Evolutionary conservation across 2,888 invertebrate genomes (phyloP), one percentile per base, ranked within the genome.

Genomic region (Scaptomyza parva): DNA sequence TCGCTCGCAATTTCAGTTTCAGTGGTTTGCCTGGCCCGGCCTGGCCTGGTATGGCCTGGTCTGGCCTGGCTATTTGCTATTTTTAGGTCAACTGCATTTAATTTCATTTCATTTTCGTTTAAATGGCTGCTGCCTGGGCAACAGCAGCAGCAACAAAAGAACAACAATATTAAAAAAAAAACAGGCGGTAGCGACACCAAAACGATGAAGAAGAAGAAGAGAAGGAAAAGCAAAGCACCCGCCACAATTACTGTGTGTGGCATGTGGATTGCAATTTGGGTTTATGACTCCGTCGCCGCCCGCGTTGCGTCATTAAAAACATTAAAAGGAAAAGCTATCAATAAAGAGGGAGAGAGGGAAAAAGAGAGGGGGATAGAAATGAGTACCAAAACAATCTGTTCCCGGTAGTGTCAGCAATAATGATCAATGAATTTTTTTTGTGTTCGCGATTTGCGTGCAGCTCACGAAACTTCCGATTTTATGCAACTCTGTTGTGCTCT

Each of bases 71-170:
- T 62, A 53, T 50, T 66, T 47, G 64, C 61, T 76, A 74, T 81
- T 81, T 80, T 78, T 82, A 59, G 81, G 81, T 83, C 81, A 82
- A 76, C 70, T 82, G 84, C 81, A 78, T 83, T 83, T 80, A 70
- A 83, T 83, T 81, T 80, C 74, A 69, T 66, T 83, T 78, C 71
- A 63, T 76, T 83, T 76, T 78, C 60, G 78, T 71, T 35, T 78
- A 63, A 83, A 80, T 76, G 67, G 55, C 64, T 44, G 55, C 64
- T 44, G 75, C 62, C 64, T 58, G 61, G 50, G 45, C 64, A 43
- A 44, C 43, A 62, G 33, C 70, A 74, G 37, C 37, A 37, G 54
- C 62, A 65, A 54, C 44, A 17, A 28, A 14, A 24, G 43, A 24
- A 20, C 22, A 1, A 28, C 3, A 28, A 28, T 9, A 28, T 0